These are phyloP conservation scores for Cynopterus sphinx DNA, from an alignment of 2,797 vertebrate species.

Conservation along the genomic window DNA sequence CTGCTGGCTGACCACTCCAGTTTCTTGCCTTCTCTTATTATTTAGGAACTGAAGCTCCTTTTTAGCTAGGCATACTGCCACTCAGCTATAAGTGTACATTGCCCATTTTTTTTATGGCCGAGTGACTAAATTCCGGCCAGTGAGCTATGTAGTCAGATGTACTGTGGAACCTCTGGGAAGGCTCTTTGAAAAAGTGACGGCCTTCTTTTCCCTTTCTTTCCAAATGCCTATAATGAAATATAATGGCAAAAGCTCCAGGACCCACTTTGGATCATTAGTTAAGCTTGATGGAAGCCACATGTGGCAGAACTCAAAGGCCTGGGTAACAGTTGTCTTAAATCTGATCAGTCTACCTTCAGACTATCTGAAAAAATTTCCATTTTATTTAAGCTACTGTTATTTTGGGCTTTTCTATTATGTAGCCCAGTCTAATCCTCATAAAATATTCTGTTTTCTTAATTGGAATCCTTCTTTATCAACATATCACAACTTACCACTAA, in stretches of 20 bases:
- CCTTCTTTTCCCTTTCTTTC: background rate
- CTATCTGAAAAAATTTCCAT: background rate
- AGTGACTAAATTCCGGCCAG: slow-evolving; percentile 15
- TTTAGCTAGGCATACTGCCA: background rate
- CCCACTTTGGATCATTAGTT: background rate
- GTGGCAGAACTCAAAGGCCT: background rate
- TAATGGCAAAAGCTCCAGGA: background rate
- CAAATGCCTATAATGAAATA: background rate
- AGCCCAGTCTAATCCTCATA: background rate
- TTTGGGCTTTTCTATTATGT: background rate
- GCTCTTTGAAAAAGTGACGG: background rate
- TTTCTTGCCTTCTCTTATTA: background rate
- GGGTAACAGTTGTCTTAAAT: background rate
- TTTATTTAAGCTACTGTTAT: slow-evolving; percentile 42
- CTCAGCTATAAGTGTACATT: background rate
- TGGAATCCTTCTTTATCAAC: background rate
- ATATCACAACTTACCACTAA: slow-evolving; percentile 85
- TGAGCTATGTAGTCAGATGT: background rate
- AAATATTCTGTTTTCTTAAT: slow-evolving; percentile 5
- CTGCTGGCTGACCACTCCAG: background rate
- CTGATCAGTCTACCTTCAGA: background rate
- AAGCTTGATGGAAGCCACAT: background rate
- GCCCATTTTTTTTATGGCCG: background rate
- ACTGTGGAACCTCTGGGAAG: background rate
- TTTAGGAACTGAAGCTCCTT: background rate